Evolutionary conservation across 2,888 invertebrate genomes (phyloP), one percentile per base, ranked within the genome.

Genomic region (Acrobasis consociella): DNA sequence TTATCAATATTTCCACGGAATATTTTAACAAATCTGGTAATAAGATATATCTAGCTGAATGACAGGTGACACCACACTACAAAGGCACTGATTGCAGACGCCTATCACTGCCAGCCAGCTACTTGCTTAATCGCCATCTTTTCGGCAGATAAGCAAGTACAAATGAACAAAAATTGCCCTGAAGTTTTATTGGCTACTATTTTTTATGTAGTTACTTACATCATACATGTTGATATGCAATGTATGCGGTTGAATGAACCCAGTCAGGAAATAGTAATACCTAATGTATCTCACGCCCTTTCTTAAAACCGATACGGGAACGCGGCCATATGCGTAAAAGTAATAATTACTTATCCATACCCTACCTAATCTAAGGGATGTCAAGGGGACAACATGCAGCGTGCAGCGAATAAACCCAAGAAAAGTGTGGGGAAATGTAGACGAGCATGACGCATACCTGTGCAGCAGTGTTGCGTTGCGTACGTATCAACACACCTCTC

Each of bases 401-500:
- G n/a, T 42, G 42, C 10, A 10, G 11, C 10, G 13, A 10, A 42
- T 13, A 42, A 42, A 13, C 42, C 2, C 42, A 42, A 39, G 9
- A 42, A 13, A 10, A 42, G 11, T 42, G 42, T 13, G 42, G 13
- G 42, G 42, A 13, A 22, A 22, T 22, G 22, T 22, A 22, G 22
- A 22, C 22, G 22, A 22, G 22, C 22, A 22, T 22, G 22, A 22
- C 22, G 49, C 17, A 50, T 50, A n/a, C 16, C 49, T 37, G 16
- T 9, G 37, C 55, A 56, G 62, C 42, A 42, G 61, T 64, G 61
- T 65, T 67, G 62, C 64, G 65, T 60, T 60, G 63, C 64, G 53
- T 53, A 65, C 66, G 70, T 64, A 68, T 66, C 68, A 63, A 63
- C 68, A 70, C 72, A 69, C 78, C 80, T 79, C 81, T 82, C 81